phyloP scores from a whole-genome alignment of 2,113 vertebrate genomes.

The Noturus placidus region DNA sequence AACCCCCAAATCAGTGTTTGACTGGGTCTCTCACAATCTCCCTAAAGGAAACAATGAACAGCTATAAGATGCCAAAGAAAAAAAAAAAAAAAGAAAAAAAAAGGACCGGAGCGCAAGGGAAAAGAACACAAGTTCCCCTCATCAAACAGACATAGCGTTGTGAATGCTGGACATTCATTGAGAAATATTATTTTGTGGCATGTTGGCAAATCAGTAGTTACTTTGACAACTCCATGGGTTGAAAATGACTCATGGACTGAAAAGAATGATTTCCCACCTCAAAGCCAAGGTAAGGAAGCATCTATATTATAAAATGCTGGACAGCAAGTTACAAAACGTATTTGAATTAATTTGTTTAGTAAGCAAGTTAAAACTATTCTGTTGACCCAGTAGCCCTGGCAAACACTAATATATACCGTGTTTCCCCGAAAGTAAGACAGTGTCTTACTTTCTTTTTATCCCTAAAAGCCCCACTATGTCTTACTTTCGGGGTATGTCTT shows the following conservation, averaged over 20 bases:
- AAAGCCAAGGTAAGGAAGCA: not conserved
- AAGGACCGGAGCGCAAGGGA: too few species aligned
- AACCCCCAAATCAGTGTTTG: constrained; percentile 11
- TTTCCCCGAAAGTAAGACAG: too few species aligned
- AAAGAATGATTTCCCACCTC: not conserved
- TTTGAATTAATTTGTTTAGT: not conserved
- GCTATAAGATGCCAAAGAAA: too few species aligned
- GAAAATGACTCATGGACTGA: not conserved
- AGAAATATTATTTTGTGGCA: not conserved
- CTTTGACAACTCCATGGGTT: not conserved
- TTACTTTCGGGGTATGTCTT: too few species aligned
- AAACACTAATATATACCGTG: too few species aligned
- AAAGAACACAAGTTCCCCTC: too few species aligned
- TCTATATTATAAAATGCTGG: not conserved
- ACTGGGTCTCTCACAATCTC: not conserved
- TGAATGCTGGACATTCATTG: not conserved
- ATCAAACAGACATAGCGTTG: not conserved
- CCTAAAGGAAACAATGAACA: not conserved
- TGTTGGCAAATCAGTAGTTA: not conserved
- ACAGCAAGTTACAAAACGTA: not conserved
- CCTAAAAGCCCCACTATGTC: too few species aligned
- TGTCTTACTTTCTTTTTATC: too few species aligned
- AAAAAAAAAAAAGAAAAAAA: too few species aligned
- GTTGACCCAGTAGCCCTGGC: too few species aligned
- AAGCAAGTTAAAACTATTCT: not conserved